A percentile compares a stretch with the other conserved stretches of the same genome.
Conservation (phyloP, 2,888 invertebrate species). For the Drosophila falleni region DNA sequence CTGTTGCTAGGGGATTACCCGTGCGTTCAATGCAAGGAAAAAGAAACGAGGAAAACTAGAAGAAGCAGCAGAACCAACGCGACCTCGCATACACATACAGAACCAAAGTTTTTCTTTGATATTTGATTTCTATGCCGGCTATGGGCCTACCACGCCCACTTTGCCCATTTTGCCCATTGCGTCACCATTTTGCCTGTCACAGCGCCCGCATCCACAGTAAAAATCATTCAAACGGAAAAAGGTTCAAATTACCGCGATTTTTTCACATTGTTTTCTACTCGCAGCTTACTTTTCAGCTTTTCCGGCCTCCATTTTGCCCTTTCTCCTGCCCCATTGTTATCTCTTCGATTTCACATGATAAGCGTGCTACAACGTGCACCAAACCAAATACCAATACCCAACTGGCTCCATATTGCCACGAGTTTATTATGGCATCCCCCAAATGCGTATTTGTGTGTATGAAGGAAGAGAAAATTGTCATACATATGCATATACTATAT, state of each 20-base stretch:
- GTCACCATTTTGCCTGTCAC: conserved; percentile 24
- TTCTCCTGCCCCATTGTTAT: conserved; percentile 44
- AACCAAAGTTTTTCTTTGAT: conserved; percentile 65
- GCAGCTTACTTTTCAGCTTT: conserved; percentile 71
- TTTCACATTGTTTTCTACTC: conserved; percentile 41
- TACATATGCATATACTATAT: conserved; percentile 6
- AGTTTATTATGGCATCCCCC: conserved; percentile 36
- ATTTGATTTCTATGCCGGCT: conserved; percentile 69
- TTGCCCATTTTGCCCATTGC: conserved; percentile 4
- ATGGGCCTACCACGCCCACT: conserved; percentile 23
- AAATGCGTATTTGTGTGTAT: background rate
- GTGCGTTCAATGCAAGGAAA: conserved; percentile 38
- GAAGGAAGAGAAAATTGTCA: conserved; percentile 23
- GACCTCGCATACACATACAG: conserved; percentile 1
- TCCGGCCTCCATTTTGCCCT: conserved; percentile 40
- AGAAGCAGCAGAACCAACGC: conserved; percentile 11
- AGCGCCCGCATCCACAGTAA: conserved; percentile 43
- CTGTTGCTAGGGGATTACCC: conserved; percentile 76
- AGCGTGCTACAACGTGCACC: conserved; percentile 39
- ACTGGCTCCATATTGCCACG: conserved; percentile 5
- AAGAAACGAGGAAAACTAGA: conserved; percentile 7
- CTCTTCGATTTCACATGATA: conserved; percentile 41
- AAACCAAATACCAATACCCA: conserved; percentile 45
- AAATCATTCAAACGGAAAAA: conserved; percentile 76
- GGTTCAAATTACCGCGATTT: conserved; percentile 79